Evolutionary conservation across 2,797 vertebrate species (phyloP), one percentile per base, ranked within the genome.

Genomic region (Hephaestus fuliginosus): DNA sequence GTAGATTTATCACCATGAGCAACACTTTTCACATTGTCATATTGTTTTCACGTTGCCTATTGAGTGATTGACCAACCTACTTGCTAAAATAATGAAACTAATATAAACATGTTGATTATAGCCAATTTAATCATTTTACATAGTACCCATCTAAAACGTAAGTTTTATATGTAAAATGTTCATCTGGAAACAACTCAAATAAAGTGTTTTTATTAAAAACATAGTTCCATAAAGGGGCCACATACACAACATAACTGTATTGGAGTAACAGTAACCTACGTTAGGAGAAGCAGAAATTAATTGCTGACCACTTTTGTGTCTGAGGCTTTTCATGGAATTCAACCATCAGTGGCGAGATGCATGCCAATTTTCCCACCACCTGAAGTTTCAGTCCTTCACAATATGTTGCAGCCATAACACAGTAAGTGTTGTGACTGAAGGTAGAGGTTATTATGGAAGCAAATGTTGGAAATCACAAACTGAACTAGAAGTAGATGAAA

Each of bases 371-470:
- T 65, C 13, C 22, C 28, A 64, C 30, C 49, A 20, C 6, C n/a
- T 51, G 36, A 10, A 62, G 25, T 30, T 69, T 44, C 7, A 46
- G 15, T 33, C 12, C 14, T 20, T 25, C 17, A 0, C 2, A 48
- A 57, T 52, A 6, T 0, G 48, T 13, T 49, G 25, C 62, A 61
- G 60, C 60, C 43, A 74, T 64, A 57, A 75, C 51, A 68, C 18
- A 63, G 36, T 18, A 51, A 41, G 28, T 18, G 46, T 48, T 68
- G 28, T 70, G 36, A 70, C 51, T 61, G 17, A 53, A 61, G 25
- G 13, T 5, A 7, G 15, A 75, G 25, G 1, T 18, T 41, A 20
- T 8, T 46, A 66, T 22, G 3, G 49, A 67, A 64, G 43, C n/a
- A 61, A 56, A 61, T 66, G 0, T 22, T 56, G 3, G 14, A 58